A percentile compares a stretch with the other conserved stretches of the same genome.
phyloP scores from a whole-genome alignment of 2,113 vertebrate genomes.

The Ciconia stormi region DNA sequence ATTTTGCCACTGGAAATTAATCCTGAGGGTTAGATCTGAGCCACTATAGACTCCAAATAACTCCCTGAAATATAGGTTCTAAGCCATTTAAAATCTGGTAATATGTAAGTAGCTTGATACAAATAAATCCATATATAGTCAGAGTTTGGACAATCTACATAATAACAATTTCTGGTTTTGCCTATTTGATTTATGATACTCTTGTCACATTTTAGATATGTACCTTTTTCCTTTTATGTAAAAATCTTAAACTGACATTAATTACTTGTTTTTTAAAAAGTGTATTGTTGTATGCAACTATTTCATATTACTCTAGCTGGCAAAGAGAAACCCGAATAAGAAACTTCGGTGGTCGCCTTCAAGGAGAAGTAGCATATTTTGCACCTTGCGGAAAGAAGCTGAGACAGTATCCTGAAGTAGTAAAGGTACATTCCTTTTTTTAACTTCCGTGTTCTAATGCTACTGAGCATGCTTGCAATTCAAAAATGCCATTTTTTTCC shows the following conservation, averaged over 20 bases:
- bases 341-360: slow-evolving; percentile 85
- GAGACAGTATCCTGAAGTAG: slow-evolving; percentile 92
- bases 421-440: slow-evolving; percentile 82
- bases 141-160: background rate
- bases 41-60: background rate
- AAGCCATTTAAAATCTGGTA: background rate
- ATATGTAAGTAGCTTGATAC: background rate
- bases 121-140: background rate
- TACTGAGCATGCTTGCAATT: slow-evolving; percentile 28
- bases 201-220: background rate
- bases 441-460: background rate
- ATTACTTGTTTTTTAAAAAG: background rate
- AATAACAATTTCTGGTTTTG: background rate
- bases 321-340: slow-evolving; percentile 92
- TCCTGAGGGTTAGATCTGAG: background rate
- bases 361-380: slow-evolving; percentile 92
- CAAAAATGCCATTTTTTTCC: background rate
- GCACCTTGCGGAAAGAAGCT: slow-evolving; percentile 96
- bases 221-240: background rate
- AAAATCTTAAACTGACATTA: background rate
- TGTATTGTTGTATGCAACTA: slow-evolving; percentile 30
- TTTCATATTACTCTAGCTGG: slow-evolving; percentile 82
- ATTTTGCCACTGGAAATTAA: background rate
- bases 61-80: background rate
- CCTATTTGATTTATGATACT: background rate